Percentiles rank a stretch among this genome's conserved stretches.
Conservation (phyloP, 2,113 vertebrate species). For the Halcyon malimbica region DNA sequence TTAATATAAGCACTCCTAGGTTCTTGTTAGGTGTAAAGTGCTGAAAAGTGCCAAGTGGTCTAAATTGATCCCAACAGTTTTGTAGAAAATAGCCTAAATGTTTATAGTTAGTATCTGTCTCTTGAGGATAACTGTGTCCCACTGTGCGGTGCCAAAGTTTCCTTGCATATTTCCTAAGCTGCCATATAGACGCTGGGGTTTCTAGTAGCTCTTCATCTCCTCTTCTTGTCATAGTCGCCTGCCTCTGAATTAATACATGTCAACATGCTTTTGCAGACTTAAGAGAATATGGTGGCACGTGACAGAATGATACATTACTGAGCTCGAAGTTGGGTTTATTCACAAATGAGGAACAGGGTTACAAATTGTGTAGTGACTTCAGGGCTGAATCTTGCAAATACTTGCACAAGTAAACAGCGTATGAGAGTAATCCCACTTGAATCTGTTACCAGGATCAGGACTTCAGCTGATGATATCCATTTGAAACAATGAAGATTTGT, state of each 20-base stretch:
- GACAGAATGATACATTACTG: background rate
- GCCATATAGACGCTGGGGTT: background rate
- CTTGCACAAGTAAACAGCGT: background rate
- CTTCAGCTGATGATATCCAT: background rate
- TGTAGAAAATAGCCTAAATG: background rate
- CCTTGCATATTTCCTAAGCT: background rate
- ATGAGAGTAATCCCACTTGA: background rate
- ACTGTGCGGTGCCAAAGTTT: background rate
- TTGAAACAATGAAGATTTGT: background rate
- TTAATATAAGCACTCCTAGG: background rate
- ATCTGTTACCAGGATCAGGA: slow-evolving; percentile 1
- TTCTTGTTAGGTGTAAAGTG: background rate
- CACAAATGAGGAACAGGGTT: background rate
- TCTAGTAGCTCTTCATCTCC: background rate
- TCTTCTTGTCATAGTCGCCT: background rate
- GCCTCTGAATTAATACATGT: background rate
- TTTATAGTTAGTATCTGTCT: background rate
- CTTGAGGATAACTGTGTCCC: background rate
- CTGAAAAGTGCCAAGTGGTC: background rate
- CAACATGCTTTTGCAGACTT: background rate
- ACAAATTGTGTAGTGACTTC: background rate
- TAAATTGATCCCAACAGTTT: background rate
- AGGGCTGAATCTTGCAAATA: background rate
- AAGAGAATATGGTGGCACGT: background rate
- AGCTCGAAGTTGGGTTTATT: background rate